Evolutionary conservation across 2,113 vertebrate species (phyloP), one percentile per base, ranked within the genome.

Genomic region (Chloropsis cyanopogon): DNA sequence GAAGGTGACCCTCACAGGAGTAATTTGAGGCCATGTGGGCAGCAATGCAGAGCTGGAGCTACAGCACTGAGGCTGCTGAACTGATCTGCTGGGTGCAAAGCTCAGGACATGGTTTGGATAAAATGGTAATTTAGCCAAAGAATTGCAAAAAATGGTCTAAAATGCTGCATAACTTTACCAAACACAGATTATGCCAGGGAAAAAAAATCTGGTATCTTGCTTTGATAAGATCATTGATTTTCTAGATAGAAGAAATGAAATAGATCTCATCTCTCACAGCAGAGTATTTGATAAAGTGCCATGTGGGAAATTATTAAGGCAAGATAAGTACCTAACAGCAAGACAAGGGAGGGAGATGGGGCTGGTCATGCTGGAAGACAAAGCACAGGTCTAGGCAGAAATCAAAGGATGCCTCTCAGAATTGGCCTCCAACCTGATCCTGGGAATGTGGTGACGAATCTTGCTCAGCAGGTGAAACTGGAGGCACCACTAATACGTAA

Each of bases 181-280:
- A 86, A 57, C 4, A 31, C 42, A 75, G 76, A 78, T 83, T 73
- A 61, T 0, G 2, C 54, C 29, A 65, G 68, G 71, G 2, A 83
- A 2, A 13, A 77, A 71, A 16, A 39, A 26, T n/a, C 37, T 47
- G 60, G 10, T 91, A 56, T 33, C 80, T 92, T 90, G 71, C 82
- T 94, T 96, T 92, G 92, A 95, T 94, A 88, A 91, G 53, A 93
- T 84, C 80, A 93, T 72, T 93, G 94, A 97, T 94, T 97, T 95
- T 86, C 92, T 83, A 56, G 80, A 96, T 92, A 94, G 90, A 92
- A 94, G 52, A 93, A 95, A 95, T 92, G 20, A 95, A 94, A 83
- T 75, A 96, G 91, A 89, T 91, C 69, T 94, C 86, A 52, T 92
- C 65, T 93, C 76, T 70, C 18, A 9, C 69, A 31, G 76, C 39